Percentiles rank a stretch among this genome's conserved stretches.
Evolutionary conservation across 2,888 invertebrate species (phyloP).

Genomic region (Ophion ellenae): DNA sequence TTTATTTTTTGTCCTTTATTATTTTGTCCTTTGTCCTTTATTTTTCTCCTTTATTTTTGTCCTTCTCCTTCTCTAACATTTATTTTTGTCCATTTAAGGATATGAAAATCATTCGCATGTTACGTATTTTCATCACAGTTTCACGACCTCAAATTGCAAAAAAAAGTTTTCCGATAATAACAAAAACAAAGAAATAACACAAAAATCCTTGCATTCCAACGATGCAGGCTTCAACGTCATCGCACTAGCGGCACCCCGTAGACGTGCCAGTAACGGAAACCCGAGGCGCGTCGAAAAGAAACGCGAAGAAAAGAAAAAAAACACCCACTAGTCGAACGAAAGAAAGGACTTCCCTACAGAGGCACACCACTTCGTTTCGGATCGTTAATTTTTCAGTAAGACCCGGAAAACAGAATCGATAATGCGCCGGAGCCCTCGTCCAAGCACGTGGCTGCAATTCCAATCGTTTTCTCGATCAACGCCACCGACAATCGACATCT

Average conservation of each 20-base stretch:
- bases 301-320: constrained; percentile 37
- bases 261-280: neutral
- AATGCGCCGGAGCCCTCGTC: constrained; percentile 69
- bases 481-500: constrained; percentile 12
- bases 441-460: constrained; percentile 72
- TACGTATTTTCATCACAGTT: too few species aligned
- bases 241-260: neutral
- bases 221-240: too few species aligned
- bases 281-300: constrained; percentile 18
- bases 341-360: constrained; percentile 49
- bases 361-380: constrained; percentile 54
- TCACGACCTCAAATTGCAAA: too few species aligned
- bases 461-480: constrained; percentile 47
- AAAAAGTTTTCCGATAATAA: too few species aligned
- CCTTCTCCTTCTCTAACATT: too few species aligned
- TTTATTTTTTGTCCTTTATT: too few species aligned
- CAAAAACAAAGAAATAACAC: too few species aligned
- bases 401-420: constrained; percentile 78
- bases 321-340: constrained; percentile 20
- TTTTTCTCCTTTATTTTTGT: too few species aligned
- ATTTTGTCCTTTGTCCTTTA: too few species aligned
- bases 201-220: too few species aligned
- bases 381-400: constrained; percentile 77
- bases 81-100: too few species aligned
- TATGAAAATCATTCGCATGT: too few species aligned